Evolutionary conservation across 2,113 vertebrate species (phyloP), one percentile per base, ranked within the genome.

Genomic region (Sminthopsis crassicaudata): DNA sequence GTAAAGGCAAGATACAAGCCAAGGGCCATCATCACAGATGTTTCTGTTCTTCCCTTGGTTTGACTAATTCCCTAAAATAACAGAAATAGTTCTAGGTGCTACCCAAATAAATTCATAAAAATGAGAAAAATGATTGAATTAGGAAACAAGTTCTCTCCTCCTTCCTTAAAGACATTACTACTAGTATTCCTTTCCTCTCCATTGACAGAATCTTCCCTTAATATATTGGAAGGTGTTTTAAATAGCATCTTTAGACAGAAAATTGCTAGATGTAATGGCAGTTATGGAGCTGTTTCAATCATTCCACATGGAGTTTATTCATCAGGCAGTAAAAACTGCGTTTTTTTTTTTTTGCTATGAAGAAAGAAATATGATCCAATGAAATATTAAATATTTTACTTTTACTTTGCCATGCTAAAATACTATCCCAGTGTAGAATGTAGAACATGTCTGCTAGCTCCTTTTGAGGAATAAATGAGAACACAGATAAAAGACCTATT

Each of bases 391-490:
- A 25, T 46, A 46, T 84, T n/a, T 42, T 16, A 42, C 2, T 84
- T n/a, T 42, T 16, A 42, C 2, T 36, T 48, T 23, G 9, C 26
- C 25, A 88, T 11, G 51, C 46, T 67, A 94, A 92, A 6, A 24
- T 46, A 16, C 10, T 57, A 92, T 30, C 57, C 89, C 48, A 27
- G 0, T 19, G 12, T 54, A 96, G 27, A 23, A 27, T 53, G 48
- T 51, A 19, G 89, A 50, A 51, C 50, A 48, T 46, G 25, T 90
- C 46, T 46, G 89, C 27, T 90, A 50, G 22, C 46, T 94, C 84
- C 60, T 93, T 93, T 42, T 51, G 89, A 92, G 42, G 30, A 46
- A 26, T 14, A 93, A 24, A 90, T 84, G 60, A 94, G 94, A 94
- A 92, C 23, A 95, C 94, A 9, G 30, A 91, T n/a, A 92, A 14